phyloP scores from a whole-genome alignment of 2,888 invertebrate genomes.

The Mesochorus sp. region DNA sequence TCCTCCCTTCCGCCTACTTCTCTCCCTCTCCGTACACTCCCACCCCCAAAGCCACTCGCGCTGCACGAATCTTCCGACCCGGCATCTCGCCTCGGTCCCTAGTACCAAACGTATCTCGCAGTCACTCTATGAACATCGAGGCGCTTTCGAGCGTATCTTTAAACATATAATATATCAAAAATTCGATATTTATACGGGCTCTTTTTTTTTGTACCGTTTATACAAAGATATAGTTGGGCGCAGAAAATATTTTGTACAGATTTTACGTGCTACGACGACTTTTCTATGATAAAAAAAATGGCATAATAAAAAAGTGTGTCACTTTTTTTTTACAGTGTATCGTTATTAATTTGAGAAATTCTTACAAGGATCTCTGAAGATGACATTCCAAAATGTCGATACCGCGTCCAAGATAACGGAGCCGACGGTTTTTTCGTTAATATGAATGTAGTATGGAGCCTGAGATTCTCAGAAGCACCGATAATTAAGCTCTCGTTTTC shows the following conservation, averaged over 20 bases:
- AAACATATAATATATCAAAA: neutral
- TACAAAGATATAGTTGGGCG: too few species aligned
- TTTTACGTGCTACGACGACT: too few species aligned
- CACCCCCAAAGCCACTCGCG: conserved; percentile 24
- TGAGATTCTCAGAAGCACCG: neutral
- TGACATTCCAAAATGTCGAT: too few species aligned
- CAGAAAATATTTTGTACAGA: too few species aligned
- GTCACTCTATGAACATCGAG: neutral
- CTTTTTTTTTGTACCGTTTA: too few species aligned
- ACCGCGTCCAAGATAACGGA: too few species aligned
- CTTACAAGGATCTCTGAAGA: too few species aligned
- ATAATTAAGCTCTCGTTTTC: conserved; percentile 21
- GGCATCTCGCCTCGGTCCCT: conserved; percentile 36
- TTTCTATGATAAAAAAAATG: neutral
- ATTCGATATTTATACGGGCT: too few species aligned
- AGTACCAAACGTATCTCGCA: conserved; percentile 20
- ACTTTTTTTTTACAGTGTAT: neutral
- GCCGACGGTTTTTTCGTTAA: too few species aligned
- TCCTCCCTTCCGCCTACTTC: conserved; percentile 56
- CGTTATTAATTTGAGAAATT: too few species aligned
- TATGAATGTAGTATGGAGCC: too few species aligned
- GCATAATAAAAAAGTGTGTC: neutral
- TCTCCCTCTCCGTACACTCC: neutral
- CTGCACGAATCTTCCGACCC: conserved; percentile 34
- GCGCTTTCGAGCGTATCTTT: neutral